Evolutionary conservation across 2,888 invertebrate genomes (phyloP).

Genomic region (Synanthedon formicaeformis): DNA sequence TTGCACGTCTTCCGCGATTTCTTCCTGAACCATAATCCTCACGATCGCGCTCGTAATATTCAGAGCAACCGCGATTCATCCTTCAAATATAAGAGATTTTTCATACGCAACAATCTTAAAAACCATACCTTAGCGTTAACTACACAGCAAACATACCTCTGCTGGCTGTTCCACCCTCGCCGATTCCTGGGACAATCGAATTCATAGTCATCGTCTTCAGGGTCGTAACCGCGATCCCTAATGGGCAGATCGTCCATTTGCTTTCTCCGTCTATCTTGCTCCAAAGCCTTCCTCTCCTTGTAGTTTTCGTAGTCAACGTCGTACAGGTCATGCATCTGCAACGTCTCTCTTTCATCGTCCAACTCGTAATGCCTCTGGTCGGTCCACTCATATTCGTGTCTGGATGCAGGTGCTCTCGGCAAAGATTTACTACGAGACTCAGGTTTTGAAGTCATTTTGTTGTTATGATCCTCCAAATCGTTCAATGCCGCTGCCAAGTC

Average conservation of each 20-base stretch:
- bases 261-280: constrained; percentile 30
- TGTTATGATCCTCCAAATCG: constrained; percentile 46
- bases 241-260: constrained; percentile 28
- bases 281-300: constrained; percentile 51
- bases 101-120: background rate
- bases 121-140: background rate
- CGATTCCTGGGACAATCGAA: constrained; percentile 21
- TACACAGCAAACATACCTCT: background rate
- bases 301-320: constrained; percentile 63
- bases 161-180: background rate
- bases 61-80: constrained; percentile 41
- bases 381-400: constrained; percentile 40
- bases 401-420: constrained; percentile 42
- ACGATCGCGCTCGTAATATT: constrained; percentile 38
- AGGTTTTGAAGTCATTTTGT: constrained; percentile 34
- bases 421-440: constrained; percentile 50
- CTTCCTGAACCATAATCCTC: constrained; percentile 26
- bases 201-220: constrained; percentile 56
- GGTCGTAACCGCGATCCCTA: constrained; percentile 49
- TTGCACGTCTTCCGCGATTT: constrained; percentile 39
- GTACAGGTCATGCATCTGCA: constrained; percentile 54
- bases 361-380: constrained; percentile 33
- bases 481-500: constrained; percentile 56
- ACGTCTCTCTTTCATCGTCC: constrained; percentile 47
- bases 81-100: constrained; percentile 10